Evolutionary conservation across 2,113 vertebrate species (phyloP), one percentile per base, ranked within the genome.

Genomic region (Xiphorhynchus elegans): DNA sequence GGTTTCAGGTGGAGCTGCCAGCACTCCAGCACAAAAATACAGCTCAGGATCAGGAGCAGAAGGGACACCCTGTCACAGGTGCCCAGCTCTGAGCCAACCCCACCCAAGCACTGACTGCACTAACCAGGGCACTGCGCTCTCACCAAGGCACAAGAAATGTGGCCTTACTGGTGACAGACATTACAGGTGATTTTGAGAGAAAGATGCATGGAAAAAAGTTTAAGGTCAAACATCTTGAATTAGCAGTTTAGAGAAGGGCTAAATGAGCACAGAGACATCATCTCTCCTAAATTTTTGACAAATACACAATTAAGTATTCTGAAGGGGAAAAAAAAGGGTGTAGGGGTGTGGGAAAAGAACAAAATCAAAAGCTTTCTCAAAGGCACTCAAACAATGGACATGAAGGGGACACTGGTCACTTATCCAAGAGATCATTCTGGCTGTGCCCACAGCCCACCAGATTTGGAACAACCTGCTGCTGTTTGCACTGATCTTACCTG

Each of bases 101-200:
- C 6, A 55, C 5, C 29, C 31, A 11, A 7, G 20, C 1, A 16
- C 0, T 1, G 8, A 6, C 40, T 11, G 39, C 31, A 8, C 4
- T 3, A 19, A 3, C 44, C 2, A 4, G 0, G 4, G 67, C 66
- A 40, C 52, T 19, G 70, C 0, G 11, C 15, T 39, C 33, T 0
- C 3, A 16, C 0, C 49, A 1, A 0, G 1, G 31, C 56, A 56
- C 58, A 17, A 28, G 49, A 78, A 7, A 13, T 0, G 0, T 7
- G 3, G 9, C 5, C 62, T n/a, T 6, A 17, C n/a, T 7, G 39
- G 0, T 4, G 11, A 17, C 28, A 44, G 24, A 16, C 0, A 0
- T 9, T 3, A 13, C 21, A 16, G 47, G 39, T 44, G 8, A 18
- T 9, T 19, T 0, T 11, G n/a, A 66, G 17, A 52, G 24, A 39